Percentiles rank a stretch among this genome's conserved stretches.
These are phyloP conservation scores for Choloepus hoffmanni DNA, from an alignment of 2,113 vertebrate genomes.

Conservation along the genomic window DNA sequence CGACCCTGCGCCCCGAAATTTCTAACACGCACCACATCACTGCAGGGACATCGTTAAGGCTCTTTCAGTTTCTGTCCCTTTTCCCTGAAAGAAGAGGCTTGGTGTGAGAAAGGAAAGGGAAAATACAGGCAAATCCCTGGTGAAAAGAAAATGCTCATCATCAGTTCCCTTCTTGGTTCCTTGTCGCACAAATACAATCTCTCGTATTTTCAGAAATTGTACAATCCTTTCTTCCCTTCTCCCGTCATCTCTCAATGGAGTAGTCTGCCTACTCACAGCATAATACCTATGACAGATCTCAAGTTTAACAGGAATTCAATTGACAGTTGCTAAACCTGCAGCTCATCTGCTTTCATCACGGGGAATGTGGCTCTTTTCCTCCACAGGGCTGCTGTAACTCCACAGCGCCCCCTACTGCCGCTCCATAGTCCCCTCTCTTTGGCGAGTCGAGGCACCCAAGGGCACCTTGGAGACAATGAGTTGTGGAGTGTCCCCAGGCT, in stretches of 20 bases:
- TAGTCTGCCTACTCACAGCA: neutral
- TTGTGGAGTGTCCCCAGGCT: neutral
- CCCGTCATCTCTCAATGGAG: neutral
- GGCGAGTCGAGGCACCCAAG: neutral
- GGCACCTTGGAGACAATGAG: neutral
- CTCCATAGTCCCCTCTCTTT: neutral
- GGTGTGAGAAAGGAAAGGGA: neutral
- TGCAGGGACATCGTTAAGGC: neutral
- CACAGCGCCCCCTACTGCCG: fast-evolving
- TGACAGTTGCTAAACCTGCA: neutral
- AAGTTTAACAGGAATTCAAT: neutral
- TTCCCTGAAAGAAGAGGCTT: neutral
- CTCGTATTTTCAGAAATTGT: neutral
- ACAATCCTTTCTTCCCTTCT: neutral
- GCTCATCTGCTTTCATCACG: neutral
- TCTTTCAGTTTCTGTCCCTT: neutral
- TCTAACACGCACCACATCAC: neutral
- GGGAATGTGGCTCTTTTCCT: neutral
- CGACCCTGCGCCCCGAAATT: too few species aligned
- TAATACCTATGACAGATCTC: neutral
- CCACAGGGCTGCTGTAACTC: neutral
- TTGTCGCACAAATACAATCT: neutral
- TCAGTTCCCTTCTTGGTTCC: neutral
- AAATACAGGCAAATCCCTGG: neutral
- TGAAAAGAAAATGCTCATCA: neutral